Conservation (phyloP, 2,113 vertebrate species). For the Australoheros scitulus region DNA sequence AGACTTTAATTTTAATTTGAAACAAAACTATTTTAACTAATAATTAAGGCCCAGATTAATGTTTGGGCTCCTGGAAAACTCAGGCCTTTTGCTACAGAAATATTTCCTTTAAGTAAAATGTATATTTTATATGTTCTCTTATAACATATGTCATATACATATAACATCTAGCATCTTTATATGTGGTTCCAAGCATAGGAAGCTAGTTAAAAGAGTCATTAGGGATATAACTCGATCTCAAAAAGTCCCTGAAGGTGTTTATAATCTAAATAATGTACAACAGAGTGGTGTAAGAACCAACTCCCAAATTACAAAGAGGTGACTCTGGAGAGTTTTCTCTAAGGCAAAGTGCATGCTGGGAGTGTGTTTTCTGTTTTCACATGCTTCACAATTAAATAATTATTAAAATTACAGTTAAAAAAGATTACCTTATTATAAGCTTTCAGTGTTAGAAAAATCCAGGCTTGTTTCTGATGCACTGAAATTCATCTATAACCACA, state of each 20-base stretch:
- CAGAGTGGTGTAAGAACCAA: neutral
- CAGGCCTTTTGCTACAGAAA: neutral
- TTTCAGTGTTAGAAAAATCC: neutral
- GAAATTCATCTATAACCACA: neutral
- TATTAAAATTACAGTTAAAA: neutral
- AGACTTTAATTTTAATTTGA: neutral
- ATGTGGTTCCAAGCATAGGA: neutral
- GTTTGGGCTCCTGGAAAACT: neutral
- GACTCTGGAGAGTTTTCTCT: neutral
- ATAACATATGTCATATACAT: neutral
- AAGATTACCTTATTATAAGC: neutral
- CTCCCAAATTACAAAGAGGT: too few species aligned
- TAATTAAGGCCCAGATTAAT: neutral
- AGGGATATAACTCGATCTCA: neutral
- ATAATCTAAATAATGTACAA: neutral
- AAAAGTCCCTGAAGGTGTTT: neutral
- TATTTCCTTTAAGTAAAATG: accelerated
- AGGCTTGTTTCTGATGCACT: neutral
- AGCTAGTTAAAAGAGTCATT: neutral
- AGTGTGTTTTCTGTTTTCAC: neutral
- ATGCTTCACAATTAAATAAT: neutral
- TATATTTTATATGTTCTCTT: accelerated
- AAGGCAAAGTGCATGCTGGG: neutral
- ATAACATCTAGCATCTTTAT: too few species aligned
- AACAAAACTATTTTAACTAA: neutral